Percentiles rank a stretch among this genome's conserved stretches.
Conservation (phyloP, 2,797 vertebrate genomes). For the Acrossocheilus wenchowensis region DNA sequence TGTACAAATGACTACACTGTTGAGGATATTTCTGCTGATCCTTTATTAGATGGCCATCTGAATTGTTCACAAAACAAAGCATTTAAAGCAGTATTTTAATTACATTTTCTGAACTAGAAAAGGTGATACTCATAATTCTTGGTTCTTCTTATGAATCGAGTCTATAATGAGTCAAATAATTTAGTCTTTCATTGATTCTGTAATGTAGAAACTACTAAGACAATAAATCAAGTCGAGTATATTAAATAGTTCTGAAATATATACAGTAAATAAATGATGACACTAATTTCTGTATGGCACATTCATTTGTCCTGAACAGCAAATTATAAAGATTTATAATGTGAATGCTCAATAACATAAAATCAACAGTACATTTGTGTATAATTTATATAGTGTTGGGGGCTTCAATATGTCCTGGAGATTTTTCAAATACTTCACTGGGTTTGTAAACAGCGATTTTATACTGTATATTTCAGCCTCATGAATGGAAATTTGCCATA, state of each 20-base stretch:
- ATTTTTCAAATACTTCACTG: not conserved
- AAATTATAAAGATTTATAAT: not conserved
- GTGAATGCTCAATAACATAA: not conserved
- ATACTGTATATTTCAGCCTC: not conserved
- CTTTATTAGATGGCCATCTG: not conserved
- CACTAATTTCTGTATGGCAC: not conserved
- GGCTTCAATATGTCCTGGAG: not conserved
- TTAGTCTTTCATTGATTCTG: too few species aligned
- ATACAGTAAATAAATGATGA: not conserved
- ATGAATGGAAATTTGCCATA: not conserved
- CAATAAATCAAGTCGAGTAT: not conserved
- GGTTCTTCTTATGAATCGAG: not conserved
- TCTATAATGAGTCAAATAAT: slow-evolving; percentile 3
- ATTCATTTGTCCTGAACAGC: not conserved
- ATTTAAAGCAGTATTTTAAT: not conserved
- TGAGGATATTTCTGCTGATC: not conserved
- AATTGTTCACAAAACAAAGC: slow-evolving; percentile 4
- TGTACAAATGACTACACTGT: slow-evolving; percentile 7
- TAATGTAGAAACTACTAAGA: not conserved
- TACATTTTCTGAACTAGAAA: not conserved
- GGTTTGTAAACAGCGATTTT: not conserved
- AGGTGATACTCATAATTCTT: not conserved
- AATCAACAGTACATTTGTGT: not conserved
- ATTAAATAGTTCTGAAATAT: not conserved
- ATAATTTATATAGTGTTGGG: not conserved